Evolutionary conservation across 2,888 invertebrate species (phyloP).

Genomic region (Arctia plantaginis): DNA sequence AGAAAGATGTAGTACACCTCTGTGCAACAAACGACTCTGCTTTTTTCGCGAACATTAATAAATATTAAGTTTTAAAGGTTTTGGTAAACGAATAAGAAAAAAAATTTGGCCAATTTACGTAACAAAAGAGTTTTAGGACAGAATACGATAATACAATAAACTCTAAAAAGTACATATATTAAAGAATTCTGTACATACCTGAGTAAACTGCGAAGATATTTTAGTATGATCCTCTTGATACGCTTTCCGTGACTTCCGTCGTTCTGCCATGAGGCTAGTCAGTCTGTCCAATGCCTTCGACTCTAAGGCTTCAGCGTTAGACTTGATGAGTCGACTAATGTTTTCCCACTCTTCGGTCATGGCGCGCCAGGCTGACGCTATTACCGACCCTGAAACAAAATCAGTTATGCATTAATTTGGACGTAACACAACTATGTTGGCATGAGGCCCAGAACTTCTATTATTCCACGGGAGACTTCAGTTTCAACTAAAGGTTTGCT

Average conservation of each 20-base stretch:
- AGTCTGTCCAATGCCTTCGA: constrained; percentile 93
- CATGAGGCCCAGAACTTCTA: constrained; percentile 3
- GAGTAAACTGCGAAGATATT: constrained; percentile 92
- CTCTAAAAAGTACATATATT: background rate
- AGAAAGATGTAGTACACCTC: no score
- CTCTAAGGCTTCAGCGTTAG: constrained; percentile 95
- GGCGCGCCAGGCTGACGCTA: constrained; percentile 91
- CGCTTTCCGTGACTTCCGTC: constrained; percentile 93
- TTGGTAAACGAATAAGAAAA: background rate
- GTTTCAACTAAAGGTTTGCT: background rate
- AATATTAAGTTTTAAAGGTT: no score
- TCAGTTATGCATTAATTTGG: constrained; percentile 13
- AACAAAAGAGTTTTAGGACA: no score
- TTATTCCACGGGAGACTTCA: background rate
- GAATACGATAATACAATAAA: no score
- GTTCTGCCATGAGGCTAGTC: constrained; percentile 93
- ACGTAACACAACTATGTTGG: constrained; percentile 5
- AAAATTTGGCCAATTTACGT: no score
- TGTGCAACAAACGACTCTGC: no score
- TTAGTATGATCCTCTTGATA: constrained; percentile 96
- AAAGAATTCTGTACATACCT: constrained; percentile 80
- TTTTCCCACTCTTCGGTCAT: constrained; percentile 96
- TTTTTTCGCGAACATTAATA: no score
- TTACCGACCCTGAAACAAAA: constrained; percentile 85
- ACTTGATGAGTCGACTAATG: constrained; percentile 92